Evolutionary conservation across 1,140 invertebrate genomes (phyloP).

Genomic region (Pentalonia nigronervosa): DNA sequence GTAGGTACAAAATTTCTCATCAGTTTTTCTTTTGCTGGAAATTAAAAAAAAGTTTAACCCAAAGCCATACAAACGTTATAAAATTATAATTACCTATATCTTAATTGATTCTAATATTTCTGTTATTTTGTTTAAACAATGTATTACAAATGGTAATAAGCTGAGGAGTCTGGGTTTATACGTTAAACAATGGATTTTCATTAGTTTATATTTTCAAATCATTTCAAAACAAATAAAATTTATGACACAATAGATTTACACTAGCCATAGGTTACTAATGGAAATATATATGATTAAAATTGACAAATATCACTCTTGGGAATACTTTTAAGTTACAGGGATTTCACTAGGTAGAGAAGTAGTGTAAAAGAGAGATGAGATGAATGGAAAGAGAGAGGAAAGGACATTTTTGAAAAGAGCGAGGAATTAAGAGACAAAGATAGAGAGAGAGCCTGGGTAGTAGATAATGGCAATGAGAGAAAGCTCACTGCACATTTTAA

Average conservation of each 20-base stretch:
- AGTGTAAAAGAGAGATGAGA: background rate
- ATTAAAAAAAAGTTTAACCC: too few species aligned
- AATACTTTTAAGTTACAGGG: background rate
- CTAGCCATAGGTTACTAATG: background rate
- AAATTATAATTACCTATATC: too few species aligned
- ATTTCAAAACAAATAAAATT: background rate
- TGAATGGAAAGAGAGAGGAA: background rate
- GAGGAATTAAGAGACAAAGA: too few species aligned
- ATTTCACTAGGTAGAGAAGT: background rate
- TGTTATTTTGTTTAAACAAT: background rate
- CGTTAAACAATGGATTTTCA: background rate
- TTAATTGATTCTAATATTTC: too few species aligned
- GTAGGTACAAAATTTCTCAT: too few species aligned
- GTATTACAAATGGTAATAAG: background rate
- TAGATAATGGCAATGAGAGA: background rate
- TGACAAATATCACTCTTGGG: background rate
- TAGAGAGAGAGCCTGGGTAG: too few species aligned
- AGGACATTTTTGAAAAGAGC: too few species aligned
- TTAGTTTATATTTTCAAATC: background rate
- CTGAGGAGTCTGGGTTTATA: background rate
- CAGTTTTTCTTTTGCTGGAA: too few species aligned
- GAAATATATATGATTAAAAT: slow-evolving; percentile 3
- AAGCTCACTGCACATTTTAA: background rate
- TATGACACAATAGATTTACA: background rate
- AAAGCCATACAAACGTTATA: too few species aligned